Percentiles rank a stretch among this genome's conserved stretches.
Conservation (phyloP, 2,888 invertebrate species). For the Coecobrya sp. region DNA sequence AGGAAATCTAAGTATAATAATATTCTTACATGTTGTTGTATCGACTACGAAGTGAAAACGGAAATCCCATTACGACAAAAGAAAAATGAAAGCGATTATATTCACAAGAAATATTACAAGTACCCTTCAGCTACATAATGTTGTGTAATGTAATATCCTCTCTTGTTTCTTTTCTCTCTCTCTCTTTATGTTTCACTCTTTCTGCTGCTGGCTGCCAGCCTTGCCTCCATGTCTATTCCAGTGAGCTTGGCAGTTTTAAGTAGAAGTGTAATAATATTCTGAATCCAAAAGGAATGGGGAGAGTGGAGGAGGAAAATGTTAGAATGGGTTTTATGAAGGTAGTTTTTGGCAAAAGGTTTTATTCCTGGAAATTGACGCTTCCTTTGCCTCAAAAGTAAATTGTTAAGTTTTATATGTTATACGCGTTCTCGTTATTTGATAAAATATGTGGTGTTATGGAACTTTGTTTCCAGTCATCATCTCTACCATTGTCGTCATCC, state of each 20-base stretch:
- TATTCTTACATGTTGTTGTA: constrained; percentile 28
- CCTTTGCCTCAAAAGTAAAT: not conserved
- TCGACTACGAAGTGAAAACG: constrained; percentile 50
- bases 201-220: not conserved
- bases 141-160: constrained; percentile 49
- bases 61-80: constrained; percentile 75
- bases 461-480: constrained; percentile 6
- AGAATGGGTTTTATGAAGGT: constrained; percentile 73
- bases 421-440: not conserved
- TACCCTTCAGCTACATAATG: constrained; percentile 74
- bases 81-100: constrained; percentile 72
- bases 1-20: not conserved
- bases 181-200: constrained; percentile 18
- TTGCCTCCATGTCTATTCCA: not conserved
- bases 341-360: constrained; percentile 62
- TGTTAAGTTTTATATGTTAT: constrained; percentile 11
- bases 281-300: not conserved
- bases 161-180: constrained; percentile 48
- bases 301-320: not conserved
- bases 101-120: constrained; percentile 72
- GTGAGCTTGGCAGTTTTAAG: constrained; percentile 10
- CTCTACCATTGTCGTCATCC: not conserved
- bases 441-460: constrained; percentile 16
- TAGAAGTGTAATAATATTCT: not conserved
- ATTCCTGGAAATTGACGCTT: not conserved